phyloP scores from a whole-genome alignment of 2,888 invertebrate genomes.

The Drepanosiphum platanoidis region DNA sequence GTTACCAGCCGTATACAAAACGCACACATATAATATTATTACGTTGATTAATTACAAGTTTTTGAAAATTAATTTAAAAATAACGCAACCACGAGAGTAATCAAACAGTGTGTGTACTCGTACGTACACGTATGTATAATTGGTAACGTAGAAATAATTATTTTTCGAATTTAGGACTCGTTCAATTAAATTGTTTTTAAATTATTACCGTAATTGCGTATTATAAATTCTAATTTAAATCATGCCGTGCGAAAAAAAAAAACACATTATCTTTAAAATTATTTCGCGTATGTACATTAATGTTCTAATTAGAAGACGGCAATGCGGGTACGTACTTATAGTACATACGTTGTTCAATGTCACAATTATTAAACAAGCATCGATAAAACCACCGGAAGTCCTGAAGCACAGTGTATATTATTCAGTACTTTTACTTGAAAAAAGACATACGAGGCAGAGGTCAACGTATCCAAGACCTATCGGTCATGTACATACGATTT shows the following conservation, averaged over 20 bases:
- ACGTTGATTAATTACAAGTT: neutral
- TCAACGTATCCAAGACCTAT: neutral
- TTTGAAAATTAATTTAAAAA: neutral
- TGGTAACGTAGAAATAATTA: neutral
- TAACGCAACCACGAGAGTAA: neutral
- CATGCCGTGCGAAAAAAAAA: conserved; percentile 30
- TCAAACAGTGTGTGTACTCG: no score
- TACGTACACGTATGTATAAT: neutral
- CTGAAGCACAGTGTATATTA: neutral
- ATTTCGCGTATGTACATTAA: neutral
- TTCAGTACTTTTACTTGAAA: neutral
- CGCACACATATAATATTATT: no score
- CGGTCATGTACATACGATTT: no score
- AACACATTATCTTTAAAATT: conserved; percentile 5
- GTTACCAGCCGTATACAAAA: no score
- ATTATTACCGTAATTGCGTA: neutral
- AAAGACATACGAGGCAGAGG: neutral
- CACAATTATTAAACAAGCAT: neutral
- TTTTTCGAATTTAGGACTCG: neutral
- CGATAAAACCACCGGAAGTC: neutral
- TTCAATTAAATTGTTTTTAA: neutral
- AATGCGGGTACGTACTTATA: neutral
- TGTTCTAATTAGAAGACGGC: conserved; percentile 19
- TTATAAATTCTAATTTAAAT: conserved; percentile 4
- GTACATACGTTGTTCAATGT: neutral